Base-by-base conservation (phyloP, 2,888 invertebrate genomes). In the Pterostichus madidus region DNA sequence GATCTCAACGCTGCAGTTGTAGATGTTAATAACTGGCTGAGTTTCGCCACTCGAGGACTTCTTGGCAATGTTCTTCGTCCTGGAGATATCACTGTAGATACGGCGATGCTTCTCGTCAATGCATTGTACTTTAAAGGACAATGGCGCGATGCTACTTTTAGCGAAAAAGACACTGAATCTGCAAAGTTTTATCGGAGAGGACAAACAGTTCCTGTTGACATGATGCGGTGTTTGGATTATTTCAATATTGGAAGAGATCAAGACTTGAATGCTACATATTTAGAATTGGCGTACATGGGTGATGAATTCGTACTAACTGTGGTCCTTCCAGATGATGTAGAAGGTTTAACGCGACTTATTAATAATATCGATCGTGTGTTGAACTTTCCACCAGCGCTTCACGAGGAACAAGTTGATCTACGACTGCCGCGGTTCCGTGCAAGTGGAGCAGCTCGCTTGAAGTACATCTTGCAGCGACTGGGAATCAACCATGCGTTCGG, bases 401-500 rank as follows among this genome's bases (percentile, higher is more conserved):
- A 71, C 6, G 53, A 71, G 13, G 80, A 80, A 24, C 61, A 78
- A 46, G 52, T 75, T 0, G 75, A 75, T 32, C 17, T 75, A 8
- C 49, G 75, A 4, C n/a, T 75, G 6, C 75, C 75, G 10, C 24
- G 52, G 5, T 75, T 75, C 24, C 15, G 31, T 6, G 52, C 52
- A 13, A 75, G 4, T 52, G 35, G n/a, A 5, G 31, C 35, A 11
- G 6, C 31, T 3, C 35, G 39, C 11, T 15, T 56, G 13, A 77
- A 39, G 35, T 8, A 32, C 0, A 11, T 77, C 10, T 59, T 77
- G 13, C 17, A 77, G 6, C 61, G 84, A 77, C 39, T 84, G 44
- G 84, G 84, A 15, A 68, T 84, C 61, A 15, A 13, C 0, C 44
- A 46, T 7, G 83, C 84, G n/a, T 84, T 84, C 35, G 32, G 49